Evolutionary conservation across 2,888 invertebrate genomes (phyloP), one percentile per base, ranked within the genome.

Genomic region (Theretra japonica): DNA sequence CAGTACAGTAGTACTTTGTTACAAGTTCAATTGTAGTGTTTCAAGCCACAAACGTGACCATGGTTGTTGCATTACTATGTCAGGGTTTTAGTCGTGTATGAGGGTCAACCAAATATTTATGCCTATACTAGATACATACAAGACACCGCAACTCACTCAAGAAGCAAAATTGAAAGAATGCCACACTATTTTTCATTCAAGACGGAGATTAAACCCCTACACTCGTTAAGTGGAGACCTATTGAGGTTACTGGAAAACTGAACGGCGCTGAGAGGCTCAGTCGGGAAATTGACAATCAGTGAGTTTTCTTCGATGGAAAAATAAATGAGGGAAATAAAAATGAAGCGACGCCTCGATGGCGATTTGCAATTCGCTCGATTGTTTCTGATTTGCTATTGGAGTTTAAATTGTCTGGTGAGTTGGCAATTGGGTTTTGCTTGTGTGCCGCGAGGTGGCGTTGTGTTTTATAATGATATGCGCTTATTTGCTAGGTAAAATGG

Each of bases 231-330:
- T 48, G 65, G 53, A 65, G 33, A 11, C 56, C 19, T 56, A 65
- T 71, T 71, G 70, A 71, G 70, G 62, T 56, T 65, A 33, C 53
- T 62, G 21, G 70, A 4, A 65, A 17, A 50, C 50, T 41, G 70
- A 65, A 70, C 6, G 56, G 70, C 60, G 56, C 62, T 56, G 56
- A 65, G 65, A 23, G 60, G 60, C 60, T 60, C 28, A 70, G 60
- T 53, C 21, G 70, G 65, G 70, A 70, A 60, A 70, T 70, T 70
- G 53, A 48, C 60, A 60, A 62, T 70, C 70, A 60, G 50, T 30
- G 21, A 60, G 30, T 62, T 62, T 56, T 70, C 62, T 56, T 62
- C 50, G 30, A 69, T 53, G 68, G 48, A 65, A 65, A 65, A 65
- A 65, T 48, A 65, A 65, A 65, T 23, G 33, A 41, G 17, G 53